Conservation (phyloP, 2,113 vertebrate species). For the Piprites chloris region DNA sequence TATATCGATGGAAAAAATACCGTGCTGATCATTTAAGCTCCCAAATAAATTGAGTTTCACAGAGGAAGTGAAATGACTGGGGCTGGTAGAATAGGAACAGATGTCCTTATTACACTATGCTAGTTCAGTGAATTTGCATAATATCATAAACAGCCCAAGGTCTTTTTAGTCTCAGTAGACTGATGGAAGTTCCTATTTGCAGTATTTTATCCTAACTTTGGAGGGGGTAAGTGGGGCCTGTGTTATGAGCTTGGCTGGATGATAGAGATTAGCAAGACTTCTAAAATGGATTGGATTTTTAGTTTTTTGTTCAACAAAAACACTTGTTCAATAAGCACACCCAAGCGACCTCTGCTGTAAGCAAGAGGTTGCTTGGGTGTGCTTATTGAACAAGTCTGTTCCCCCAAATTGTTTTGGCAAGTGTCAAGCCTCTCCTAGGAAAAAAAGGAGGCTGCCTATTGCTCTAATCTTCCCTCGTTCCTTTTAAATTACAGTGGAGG, state of each 20-base stretch:
- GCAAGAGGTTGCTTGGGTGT: background rate
- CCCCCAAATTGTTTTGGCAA: background rate
- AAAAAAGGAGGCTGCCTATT: background rate
- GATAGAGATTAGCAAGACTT: background rate
- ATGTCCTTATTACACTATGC: conserved; percentile 41
- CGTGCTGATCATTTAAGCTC: background rate
- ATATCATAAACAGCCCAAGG: conserved; percentile 25
- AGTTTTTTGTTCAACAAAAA: background rate
- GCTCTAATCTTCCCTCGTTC: background rate
- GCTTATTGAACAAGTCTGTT: background rate
- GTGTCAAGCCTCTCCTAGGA: background rate
- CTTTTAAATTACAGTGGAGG: background rate
- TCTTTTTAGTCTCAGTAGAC: background rate
- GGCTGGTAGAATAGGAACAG: conserved; percentile 20
- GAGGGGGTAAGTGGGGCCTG: background rate
- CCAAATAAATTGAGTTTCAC: conserved; percentile 26
- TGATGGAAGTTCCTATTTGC: background rate
- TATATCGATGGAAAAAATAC: background rate
- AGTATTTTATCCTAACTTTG: background rate
- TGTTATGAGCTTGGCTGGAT: background rate
- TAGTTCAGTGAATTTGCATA: conserved; percentile 50
- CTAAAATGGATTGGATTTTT: background rate
- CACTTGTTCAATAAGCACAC: no score
- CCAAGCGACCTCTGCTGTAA: no score
- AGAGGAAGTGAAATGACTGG: conserved; percentile 10